Conservation (phyloP, 53 echinoderm and acorn worm species). For the Stichopus horrens region DNA sequence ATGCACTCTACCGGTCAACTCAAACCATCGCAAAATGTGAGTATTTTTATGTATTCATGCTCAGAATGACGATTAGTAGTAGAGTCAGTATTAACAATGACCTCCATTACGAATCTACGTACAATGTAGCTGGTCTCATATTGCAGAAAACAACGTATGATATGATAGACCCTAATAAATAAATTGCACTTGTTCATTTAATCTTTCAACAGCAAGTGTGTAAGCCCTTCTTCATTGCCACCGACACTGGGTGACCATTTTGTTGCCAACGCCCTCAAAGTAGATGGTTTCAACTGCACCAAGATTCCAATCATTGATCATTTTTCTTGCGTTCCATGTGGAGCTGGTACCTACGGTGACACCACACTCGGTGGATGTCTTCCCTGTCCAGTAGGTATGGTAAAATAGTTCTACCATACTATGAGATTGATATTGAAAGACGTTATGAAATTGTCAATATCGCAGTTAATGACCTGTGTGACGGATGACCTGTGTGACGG, state of each 20-base stretch:
- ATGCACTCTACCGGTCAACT: not conserved
- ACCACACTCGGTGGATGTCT: not conserved
- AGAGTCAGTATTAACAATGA: too few species aligned
- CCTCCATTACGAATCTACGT: too few species aligned
- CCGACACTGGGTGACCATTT: not conserved
- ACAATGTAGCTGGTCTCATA: too few species aligned
- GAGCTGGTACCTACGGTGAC: not conserved
- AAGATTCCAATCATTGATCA: not conserved
- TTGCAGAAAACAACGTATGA: too few species aligned
- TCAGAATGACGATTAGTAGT: too few species aligned
- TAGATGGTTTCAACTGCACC: slow-evolving; percentile 10
- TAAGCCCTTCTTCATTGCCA: slow-evolving; percentile 1
- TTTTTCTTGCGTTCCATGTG: not conserved
- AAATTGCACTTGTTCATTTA: too few species aligned
- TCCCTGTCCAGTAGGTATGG: not conserved
- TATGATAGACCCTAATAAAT: too few species aligned
- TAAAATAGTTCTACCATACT: not conserved
- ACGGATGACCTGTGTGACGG: too few species aligned
- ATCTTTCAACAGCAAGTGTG: not conserved
- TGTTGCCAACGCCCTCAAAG: not conserved
- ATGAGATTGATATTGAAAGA: too few species aligned
- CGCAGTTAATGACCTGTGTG: too few species aligned
- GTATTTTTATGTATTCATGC: not conserved
- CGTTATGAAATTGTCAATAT: too few species aligned
- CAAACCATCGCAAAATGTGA: not conserved